phyloP scores from a whole-genome alignment of 1,140 invertebrate genomes.

The Muscidifurax raptorellus region DNA sequence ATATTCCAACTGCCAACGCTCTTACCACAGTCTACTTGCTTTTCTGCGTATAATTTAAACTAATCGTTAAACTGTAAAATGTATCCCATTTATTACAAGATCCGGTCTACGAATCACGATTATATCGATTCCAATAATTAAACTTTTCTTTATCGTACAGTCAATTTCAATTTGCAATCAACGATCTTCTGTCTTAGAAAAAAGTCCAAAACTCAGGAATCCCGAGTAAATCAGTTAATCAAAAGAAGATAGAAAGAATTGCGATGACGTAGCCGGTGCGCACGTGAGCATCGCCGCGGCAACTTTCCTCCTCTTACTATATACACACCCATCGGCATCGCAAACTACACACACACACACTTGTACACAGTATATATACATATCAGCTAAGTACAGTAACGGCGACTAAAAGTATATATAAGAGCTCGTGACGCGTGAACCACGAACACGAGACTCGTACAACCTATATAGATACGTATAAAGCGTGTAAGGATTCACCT shows the following conservation, averaged over 20 bases:
- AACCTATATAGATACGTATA: not conserved
- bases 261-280: too few species aligned
- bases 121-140: too few species aligned
- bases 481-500: conserved; percentile 32
- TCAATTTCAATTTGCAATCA: too few species aligned
- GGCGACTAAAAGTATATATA: not conserved
- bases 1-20: not conserved
- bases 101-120: too few species aligned
- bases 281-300: too few species aligned
- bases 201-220: not conserved
- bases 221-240: not conserved
- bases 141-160: too few species aligned
- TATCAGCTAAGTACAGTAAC: too few species aligned
- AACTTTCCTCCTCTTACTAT: not conserved
- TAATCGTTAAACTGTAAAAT: not conserved
- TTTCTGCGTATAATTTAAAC: not conserved
- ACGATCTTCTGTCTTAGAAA: too few species aligned
- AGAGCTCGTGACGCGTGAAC: not conserved
- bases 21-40: not conserved
- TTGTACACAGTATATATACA: too few species aligned
- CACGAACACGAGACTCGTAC: not conserved
- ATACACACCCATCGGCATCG: too few species aligned
- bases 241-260: not conserved
- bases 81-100: too few species aligned
- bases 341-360: not conserved